These are phyloP conservation scores for Auanema freiburgensis DNA, from an alignment of 2,888 invertebrate species.

Conservation along the genomic window DNA sequence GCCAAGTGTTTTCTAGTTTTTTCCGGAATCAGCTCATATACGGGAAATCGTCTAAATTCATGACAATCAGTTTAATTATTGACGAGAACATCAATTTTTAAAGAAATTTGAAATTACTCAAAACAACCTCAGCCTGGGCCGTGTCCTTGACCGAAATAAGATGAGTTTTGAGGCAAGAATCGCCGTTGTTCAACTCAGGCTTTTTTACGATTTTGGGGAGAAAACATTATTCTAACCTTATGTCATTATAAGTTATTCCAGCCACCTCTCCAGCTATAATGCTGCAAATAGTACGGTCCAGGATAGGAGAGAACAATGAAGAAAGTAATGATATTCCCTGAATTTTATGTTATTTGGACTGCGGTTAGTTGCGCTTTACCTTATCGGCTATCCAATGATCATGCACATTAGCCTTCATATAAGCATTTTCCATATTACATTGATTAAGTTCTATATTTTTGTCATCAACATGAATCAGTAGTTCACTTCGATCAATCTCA, in stretches of 20 bases:
- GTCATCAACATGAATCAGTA: constrained; percentile 33
- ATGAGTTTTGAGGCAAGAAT: too few species aligned
- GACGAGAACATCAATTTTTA: neutral
- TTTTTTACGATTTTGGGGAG: too few species aligned
- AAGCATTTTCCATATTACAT: constrained; percentile 16
- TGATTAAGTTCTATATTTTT: constrained; percentile 30
- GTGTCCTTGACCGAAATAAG: too few species aligned
- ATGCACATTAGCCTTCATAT: constrained; percentile 6
- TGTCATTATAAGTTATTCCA: too few species aligned
- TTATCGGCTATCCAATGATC: constrained; percentile 29
- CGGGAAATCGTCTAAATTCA: constrained; percentile 50
- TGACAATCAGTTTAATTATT: neutral
- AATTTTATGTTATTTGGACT: neutral
- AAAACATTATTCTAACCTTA: too few species aligned
- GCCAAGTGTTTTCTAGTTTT: constrained; percentile 53
- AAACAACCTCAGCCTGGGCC: too few species aligned
- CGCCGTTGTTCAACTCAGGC: too few species aligned
- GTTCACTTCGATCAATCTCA: constrained; percentile 34
- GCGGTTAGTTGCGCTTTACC: neutral
- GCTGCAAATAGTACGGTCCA: constrained; percentile 22
- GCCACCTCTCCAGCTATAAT: too few species aligned
- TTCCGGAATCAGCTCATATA: constrained; percentile 46
- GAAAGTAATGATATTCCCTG: constrained; percentile 16
- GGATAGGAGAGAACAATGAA: constrained; percentile 12
- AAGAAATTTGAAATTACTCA: neutral